A percentile compares a stretch with the other conserved stretches of the same genome.
Conservation (phyloP, 2,888 invertebrate genomes). For the Lymantria monacha region DNA sequence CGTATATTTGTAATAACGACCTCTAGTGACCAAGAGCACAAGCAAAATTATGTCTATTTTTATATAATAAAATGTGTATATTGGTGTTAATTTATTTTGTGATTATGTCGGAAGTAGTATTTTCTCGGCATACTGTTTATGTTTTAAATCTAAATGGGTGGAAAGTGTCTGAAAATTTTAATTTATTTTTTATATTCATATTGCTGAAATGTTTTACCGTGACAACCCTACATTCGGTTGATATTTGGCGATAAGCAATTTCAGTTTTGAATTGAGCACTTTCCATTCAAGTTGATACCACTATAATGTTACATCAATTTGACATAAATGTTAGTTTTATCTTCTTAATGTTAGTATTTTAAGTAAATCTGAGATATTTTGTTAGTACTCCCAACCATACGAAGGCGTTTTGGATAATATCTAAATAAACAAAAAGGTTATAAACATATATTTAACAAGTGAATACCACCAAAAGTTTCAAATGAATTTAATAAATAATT, state of each 20-base stretch:
- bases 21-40: slow-evolving; percentile 22
- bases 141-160: slow-evolving; percentile 1
- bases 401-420: background rate
- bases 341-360: slow-evolving; percentile 4
- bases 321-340: slow-evolving; percentile 12
- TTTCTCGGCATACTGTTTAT: slow-evolving; percentile 1
- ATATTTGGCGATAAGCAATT: background rate
- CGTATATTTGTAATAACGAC: slow-evolving; percentile 9
- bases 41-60: background rate
- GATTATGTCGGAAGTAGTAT: slow-evolving; percentile 8
- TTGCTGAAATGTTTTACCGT: background rate
- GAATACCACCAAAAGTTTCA: too few relatives aligned
- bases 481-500: too few relatives aligned
- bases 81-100: slow-evolving; percentile 27
- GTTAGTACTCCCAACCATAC: background rate
- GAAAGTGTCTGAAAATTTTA: background rate
- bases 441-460: too few relatives aligned
- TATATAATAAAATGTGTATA: slow-evolving; percentile 3
- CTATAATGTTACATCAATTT: slow-evolving; percentile 5
- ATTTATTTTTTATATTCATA: background rate
- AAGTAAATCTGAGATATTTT: background rate
- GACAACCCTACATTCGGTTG: background rate
- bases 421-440: background rate
- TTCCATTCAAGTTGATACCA: background rate
- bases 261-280: background rate